Percentiles rank a stretch among this genome's conserved stretches.
phyloP scores from a whole-genome alignment of 92 coral and sea anemone species.

The Diadumene lineata region DNA sequence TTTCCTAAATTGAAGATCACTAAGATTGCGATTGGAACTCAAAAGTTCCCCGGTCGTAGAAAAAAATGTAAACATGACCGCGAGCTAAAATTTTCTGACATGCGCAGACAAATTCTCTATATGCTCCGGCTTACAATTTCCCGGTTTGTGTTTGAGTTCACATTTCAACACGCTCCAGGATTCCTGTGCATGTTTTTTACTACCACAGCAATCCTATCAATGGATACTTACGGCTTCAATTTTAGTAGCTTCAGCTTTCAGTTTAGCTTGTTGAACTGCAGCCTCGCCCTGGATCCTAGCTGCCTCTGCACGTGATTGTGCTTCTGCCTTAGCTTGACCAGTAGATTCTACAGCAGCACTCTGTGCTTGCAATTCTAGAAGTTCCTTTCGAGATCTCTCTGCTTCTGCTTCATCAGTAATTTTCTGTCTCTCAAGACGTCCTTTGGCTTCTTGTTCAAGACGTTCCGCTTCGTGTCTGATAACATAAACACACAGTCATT shows the following conservation, averaged over 20 bases:
- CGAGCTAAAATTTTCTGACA: too few species aligned
- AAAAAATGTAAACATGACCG: too few species aligned
- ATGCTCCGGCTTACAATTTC: too few species aligned
- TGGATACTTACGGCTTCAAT: conserved; percentile 85
- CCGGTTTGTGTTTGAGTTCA: too few species aligned
- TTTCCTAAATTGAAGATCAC: too few species aligned
- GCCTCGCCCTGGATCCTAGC: conserved; percentile 97
- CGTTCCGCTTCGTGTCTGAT: conserved; percentile 96
- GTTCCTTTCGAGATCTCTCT: conserved; percentile 86
- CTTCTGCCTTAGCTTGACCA: conserved; percentile 99
- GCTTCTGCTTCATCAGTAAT: conserved; percentile 98
- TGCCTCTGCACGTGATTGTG: conserved; percentile 98
- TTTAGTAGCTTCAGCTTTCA: conserved; percentile 90
- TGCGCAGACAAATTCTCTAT: too few species aligned
- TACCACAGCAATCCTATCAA: not conserved
- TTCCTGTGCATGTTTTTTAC: too few species aligned
- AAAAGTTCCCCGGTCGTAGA: too few species aligned
- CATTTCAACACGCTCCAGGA: too few species aligned
- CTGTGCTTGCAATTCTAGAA: conserved; percentile 91
- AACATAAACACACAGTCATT: not conserved
- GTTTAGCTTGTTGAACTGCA: conserved; percentile 92
- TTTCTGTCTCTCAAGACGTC: conserved; percentile 95
- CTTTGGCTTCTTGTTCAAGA: conserved; percentile 96
- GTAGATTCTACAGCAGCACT: conserved; percentile 99
- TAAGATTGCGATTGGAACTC: too few species aligned